Conservation (phyloP, 2,888 invertebrate species). For the Amiota mariae region DNA sequence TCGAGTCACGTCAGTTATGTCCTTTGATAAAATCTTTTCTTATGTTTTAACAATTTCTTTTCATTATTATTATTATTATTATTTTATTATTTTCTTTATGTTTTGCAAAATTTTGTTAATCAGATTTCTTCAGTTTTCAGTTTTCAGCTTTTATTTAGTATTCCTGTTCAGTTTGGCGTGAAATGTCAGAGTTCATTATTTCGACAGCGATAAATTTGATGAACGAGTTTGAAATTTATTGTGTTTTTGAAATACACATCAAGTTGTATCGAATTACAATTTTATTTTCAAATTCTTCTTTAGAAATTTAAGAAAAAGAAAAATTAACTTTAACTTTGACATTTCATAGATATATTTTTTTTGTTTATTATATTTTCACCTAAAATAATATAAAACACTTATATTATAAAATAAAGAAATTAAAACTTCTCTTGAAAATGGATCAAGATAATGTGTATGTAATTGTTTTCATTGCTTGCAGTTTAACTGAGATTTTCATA, state of each 20-base stretch:
- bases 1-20: not conserved
- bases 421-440: too few relatives aligned
- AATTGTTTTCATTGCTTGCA: too few relatives aligned
- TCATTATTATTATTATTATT: not conserved
- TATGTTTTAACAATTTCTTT: not conserved
- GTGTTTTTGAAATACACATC: slow-evolving; percentile 12
- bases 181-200: slow-evolving; percentile 15
- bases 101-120: not conserved
- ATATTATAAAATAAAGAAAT: not conserved
- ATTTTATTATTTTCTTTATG: not conserved
- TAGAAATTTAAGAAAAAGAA: not conserved
- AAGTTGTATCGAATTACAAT: slow-evolving; percentile 4
- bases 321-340: too few relatives aligned
- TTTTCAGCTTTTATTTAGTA: not conserved
- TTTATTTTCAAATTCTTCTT: not conserved
- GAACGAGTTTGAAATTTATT: slow-evolving; percentile 3
- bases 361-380: too few relatives aligned
- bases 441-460: too few relatives aligned
- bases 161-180: slow-evolving; percentile 27
- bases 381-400: not conserved
- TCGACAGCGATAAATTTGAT: not conserved
- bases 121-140: not conserved
- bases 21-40: not conserved
- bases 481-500: too few relatives aligned
- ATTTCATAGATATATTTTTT: too few relatives aligned